Evolutionary conservation across 2,797 vertebrate genomes (phyloP).

Genomic region (Enteromius radiatus): DNA sequence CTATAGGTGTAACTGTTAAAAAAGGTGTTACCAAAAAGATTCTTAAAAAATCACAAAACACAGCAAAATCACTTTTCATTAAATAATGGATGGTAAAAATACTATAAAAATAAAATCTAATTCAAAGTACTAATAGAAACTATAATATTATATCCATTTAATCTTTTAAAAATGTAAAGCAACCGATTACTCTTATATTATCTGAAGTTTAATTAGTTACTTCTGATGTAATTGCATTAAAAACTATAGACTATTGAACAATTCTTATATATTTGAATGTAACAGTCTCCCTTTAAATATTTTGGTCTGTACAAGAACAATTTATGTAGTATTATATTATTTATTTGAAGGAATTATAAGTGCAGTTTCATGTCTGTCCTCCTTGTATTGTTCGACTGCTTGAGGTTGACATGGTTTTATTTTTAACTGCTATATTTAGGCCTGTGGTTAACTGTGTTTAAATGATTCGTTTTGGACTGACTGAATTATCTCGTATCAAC

Average conservation of each 20-base stretch:
- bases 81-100: too few relatives aligned
- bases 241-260: background rate
- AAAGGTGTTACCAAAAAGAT: too few relatives aligned
- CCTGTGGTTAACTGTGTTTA: background rate
- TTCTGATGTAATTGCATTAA: background rate
- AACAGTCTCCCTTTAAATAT: background rate
- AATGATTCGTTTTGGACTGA: background rate
- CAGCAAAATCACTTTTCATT: too few relatives aligned
- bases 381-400: background rate
- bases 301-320: background rate
- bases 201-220: background rate
- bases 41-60: background rate
- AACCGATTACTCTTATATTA: background rate
- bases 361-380: background rate
- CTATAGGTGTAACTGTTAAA: too few relatives aligned
- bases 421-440: background rate
- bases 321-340: background rate
- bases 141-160: too few relatives aligned
- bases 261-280: background rate
- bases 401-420: background rate
- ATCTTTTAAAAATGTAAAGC: background rate
- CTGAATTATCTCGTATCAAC: background rate
- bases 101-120: too few relatives aligned
- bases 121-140: too few relatives aligned
- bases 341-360: background rate